A percentile compares a stretch with the other conserved stretches of the same genome.
Evolutionary conservation across 2,888 invertebrate genomes (phyloP).

Genomic region (Tenthredo scrophulariae): DNA sequence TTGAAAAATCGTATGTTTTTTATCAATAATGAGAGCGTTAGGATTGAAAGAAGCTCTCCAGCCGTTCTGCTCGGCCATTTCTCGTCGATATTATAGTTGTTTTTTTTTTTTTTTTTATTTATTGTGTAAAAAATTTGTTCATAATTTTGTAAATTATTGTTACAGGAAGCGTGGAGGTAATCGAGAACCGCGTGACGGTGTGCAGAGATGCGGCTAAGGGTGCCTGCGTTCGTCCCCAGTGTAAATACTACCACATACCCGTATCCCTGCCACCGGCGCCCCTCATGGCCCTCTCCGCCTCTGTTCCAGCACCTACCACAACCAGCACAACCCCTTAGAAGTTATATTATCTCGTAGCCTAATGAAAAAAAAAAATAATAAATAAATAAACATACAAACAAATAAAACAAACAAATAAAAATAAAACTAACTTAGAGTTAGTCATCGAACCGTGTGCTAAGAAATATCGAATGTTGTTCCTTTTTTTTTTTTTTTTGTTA

Average conservation of each 20-base stretch:
- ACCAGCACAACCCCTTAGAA: slow-evolving; percentile 44
- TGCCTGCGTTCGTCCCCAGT: slow-evolving; percentile 94
- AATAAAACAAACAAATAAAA: neutral
- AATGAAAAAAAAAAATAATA: neutral
- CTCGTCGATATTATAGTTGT: neutral
- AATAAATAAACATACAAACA: neutral
- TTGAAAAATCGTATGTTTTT: neutral
- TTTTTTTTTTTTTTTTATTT: neutral
- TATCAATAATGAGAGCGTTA: neutral
- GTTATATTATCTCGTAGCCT: slow-evolving; percentile 15
- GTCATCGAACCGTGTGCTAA: slow-evolving; percentile 2
- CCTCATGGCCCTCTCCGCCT: slow-evolving; percentile 83
- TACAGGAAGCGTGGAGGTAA: slow-evolving; percentile 96
- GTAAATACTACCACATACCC: slow-evolving; percentile 99
- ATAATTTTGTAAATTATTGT: slow-evolving; percentile 65
- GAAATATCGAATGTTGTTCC: neutral
- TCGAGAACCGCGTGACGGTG: slow-evolving; percentile 96
- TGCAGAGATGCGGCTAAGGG: slow-evolving; percentile 97
- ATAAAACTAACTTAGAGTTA: neutral
- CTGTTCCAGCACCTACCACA: slow-evolving; percentile 60
- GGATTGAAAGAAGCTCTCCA: neutral
- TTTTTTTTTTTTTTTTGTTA: neutral
- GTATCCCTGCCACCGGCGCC: slow-evolving; percentile 92
- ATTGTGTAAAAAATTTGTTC: neutral
- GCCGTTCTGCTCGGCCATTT: neutral